Evolutionary conservation across 2,113 vertebrate genomes (phyloP).

Genomic region (Scomber japonicus): DNA sequence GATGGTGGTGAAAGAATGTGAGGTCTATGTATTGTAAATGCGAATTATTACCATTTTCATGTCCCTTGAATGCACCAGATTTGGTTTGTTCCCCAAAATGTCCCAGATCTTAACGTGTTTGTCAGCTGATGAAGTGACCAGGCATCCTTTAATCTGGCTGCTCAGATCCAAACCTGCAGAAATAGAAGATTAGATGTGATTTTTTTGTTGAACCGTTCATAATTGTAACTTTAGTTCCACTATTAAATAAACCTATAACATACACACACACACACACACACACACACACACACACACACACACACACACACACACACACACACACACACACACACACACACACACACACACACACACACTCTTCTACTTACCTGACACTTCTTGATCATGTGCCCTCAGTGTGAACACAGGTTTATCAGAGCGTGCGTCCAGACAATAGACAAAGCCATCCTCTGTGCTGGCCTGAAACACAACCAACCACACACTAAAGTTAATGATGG

Average conservation of each 20-base stretch:
- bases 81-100: constrained; percentile 93
- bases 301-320: background rate
- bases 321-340: background rate
- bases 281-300: background rate
- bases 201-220: background rate
- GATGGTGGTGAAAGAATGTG: background rate
- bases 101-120: constrained; percentile 97
- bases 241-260: background rate
- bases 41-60: constrained; percentile 94
- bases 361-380: constrained; percentile 91
- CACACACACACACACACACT: background rate
- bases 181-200: background rate
- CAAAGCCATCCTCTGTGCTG: constrained; percentile 97
- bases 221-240: background rate
- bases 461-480: constrained; percentile 82
- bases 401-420: constrained; percentile 96
- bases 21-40: background rate
- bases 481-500: background rate
- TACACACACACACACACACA: too few species aligned
- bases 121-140: constrained; percentile 95
- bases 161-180: constrained; percentile 92
- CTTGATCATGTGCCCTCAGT: constrained; percentile 92
- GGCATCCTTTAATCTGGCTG: constrained; percentile 95
- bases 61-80: constrained; percentile 92
- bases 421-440: constrained; percentile 96